A percentile compares a stretch with the other conserved stretches of the same genome.
Conservation (phyloP, 2,888 invertebrate species). For the Ariolimax columbianus region DNA sequence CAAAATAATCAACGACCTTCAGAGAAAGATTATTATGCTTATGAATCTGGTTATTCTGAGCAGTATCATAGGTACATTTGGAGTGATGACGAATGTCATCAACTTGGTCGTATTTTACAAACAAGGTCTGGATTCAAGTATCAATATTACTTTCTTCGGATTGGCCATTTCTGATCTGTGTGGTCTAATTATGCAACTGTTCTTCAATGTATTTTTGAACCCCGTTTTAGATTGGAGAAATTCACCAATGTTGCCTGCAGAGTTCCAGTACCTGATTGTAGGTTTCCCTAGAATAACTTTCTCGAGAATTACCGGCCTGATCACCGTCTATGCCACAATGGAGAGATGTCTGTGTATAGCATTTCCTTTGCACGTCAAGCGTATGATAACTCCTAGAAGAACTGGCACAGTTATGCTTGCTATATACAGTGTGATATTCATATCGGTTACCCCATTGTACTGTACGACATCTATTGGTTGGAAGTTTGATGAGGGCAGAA, state of each 20-base stretch:
- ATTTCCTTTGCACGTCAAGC: not conserved
- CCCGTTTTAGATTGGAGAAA: not conserved
- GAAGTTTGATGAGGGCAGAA: no score
- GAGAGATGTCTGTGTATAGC: not conserved
- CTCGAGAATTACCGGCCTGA: not conserved
- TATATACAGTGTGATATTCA: not conserved
- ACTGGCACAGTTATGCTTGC: not conserved
- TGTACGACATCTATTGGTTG: no score
- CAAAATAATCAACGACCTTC: not conserved
- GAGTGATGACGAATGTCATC: not conserved
- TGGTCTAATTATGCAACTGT: not conserved
- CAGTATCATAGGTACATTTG: not conserved
- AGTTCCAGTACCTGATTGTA: not conserved
- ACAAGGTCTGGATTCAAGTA: not conserved
- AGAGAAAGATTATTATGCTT: not conserved
- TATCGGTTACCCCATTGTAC: not conserved
- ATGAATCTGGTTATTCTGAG: not conserved
- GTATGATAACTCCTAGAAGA: not conserved
- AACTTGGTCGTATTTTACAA: not conserved
- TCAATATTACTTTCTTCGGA: not conserved
- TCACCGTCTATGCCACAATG: not conserved
- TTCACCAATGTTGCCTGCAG: not conserved
- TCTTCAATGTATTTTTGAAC: not conserved
- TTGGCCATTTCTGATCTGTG: not conserved
- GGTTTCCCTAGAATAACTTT: not conserved